phyloP scores from a whole-genome alignment of 2,888 invertebrate species.

The Junonia oenone region DNA sequence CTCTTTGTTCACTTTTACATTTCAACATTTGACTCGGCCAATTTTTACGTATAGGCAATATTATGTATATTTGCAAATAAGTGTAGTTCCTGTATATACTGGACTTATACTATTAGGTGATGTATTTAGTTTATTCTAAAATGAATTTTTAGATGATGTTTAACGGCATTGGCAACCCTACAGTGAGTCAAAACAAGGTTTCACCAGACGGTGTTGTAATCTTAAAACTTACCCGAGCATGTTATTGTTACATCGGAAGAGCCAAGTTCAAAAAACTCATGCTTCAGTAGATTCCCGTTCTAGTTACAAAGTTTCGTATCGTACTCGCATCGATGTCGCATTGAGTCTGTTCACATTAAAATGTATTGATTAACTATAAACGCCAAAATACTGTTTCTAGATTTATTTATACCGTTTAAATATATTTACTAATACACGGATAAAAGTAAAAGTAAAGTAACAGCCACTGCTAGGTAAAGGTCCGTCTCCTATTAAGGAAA shows the following conservation, averaged over 20 bases:
- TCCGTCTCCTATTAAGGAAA: too few species aligned
- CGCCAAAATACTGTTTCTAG: background rate
- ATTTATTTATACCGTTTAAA: background rate
- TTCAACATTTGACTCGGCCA: too few species aligned
- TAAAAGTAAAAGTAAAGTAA: too few species aligned
- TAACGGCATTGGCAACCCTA: background rate
- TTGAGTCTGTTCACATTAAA: background rate
- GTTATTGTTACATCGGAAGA: slow-evolving; percentile 7
- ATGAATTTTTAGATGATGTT: background rate
- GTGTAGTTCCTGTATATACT: too few species aligned
- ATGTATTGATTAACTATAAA: background rate
- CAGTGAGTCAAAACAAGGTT: background rate
- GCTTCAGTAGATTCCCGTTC: slow-evolving; percentile 5
- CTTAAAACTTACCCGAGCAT: slow-evolving; percentile 6
- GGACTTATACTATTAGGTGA: too few species aligned
- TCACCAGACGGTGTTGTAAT: background rate
- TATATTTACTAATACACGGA: too few species aligned
- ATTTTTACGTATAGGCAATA: too few species aligned
- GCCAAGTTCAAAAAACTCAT: slow-evolving; percentile 8
- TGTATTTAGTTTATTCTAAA: too few species aligned
- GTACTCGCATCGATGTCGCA: background rate
- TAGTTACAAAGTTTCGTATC: slow-evolving; percentile 7
- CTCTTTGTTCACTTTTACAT: too few species aligned
- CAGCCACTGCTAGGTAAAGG: too few species aligned
- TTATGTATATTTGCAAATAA: too few species aligned